Conservation (phyloP, 2,797 vertebrate genomes). For the Neomorphus geoffroyi region DNA sequence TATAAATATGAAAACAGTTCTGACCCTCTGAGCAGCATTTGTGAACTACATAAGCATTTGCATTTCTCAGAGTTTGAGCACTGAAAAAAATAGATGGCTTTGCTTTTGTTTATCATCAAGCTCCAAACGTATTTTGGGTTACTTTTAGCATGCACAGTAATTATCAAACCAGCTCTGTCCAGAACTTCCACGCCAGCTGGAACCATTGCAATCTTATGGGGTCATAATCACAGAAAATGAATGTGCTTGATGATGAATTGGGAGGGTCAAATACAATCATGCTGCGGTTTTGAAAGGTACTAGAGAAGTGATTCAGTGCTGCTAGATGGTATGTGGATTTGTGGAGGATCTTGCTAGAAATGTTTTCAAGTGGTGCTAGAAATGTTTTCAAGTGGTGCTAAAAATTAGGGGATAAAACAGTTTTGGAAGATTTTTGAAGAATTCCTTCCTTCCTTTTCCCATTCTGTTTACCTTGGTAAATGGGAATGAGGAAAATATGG, state of each 20-base stretch:
- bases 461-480: not conserved
- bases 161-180: not conserved
- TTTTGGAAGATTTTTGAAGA: not conserved
- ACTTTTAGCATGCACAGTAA: not conserved
- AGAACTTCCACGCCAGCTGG: not conserved
- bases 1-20: not conserved
- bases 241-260: not conserved
- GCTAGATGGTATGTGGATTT: not conserved
- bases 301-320: not conserved
- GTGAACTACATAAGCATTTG: rapidly evolving
- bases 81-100: not conserved
- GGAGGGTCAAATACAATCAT: not conserved
- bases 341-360: not conserved
- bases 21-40: not conserved
- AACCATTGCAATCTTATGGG: not conserved
- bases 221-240: rapidly evolving
- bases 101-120: not conserved
- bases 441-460: not conserved
- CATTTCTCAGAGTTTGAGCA: not conserved
- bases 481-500: not conserved
- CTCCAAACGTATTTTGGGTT: not conserved
- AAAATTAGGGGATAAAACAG: not conserved
- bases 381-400: not conserved
- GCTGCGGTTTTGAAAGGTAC: not conserved
- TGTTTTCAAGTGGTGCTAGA: not conserved